These are phyloP conservation scores for Ophioninae sp. DNA, from an alignment of 2,888 invertebrate genomes.

Conservation along the genomic window DNA sequence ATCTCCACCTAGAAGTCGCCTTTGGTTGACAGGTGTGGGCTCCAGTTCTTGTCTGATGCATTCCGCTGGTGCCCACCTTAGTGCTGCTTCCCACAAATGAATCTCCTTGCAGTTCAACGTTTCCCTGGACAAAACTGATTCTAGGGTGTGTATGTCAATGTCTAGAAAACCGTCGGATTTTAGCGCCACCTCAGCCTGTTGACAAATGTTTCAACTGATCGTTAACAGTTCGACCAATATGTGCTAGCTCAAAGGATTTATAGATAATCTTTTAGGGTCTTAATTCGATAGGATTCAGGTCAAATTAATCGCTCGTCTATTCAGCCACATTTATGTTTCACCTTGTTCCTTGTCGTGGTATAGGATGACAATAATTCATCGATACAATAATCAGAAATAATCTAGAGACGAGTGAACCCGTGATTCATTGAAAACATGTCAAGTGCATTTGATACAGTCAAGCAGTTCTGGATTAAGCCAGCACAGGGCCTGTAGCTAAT, in stretches of 20 bases:
- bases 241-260: background rate
- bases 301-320: background rate
- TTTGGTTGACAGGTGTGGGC: slow-evolving; percentile 87
- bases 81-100: slow-evolving; percentile 93
- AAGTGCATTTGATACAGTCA: too few species aligned
- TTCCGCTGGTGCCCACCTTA: slow-evolving; percentile 96
- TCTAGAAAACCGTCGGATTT: slow-evolving; percentile 97
- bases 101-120: slow-evolving; percentile 97
- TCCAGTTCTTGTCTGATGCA: slow-evolving; percentile 92
- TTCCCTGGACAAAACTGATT: slow-evolving; percentile 94
- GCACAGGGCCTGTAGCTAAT: too few species aligned
- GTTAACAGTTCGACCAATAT: slow-evolving; percentile 21
- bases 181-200: slow-evolving; percentile 96
- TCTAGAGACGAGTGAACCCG: background rate
- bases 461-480: too few species aligned
- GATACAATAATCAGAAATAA: background rate
- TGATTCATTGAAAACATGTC: background rate
- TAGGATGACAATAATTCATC: too few species aligned
- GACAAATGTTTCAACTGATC: slow-evolving; percentile 65
- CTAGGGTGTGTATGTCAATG: slow-evolving; percentile 95
- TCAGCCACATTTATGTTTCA: too few species aligned
- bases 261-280: background rate
- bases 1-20: slow-evolving; percentile 74
- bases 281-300: background rate
- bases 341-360: too few species aligned